phyloP scores from a whole-genome alignment of 2,888 invertebrate species.

The Apoda limacodes region DNA sequence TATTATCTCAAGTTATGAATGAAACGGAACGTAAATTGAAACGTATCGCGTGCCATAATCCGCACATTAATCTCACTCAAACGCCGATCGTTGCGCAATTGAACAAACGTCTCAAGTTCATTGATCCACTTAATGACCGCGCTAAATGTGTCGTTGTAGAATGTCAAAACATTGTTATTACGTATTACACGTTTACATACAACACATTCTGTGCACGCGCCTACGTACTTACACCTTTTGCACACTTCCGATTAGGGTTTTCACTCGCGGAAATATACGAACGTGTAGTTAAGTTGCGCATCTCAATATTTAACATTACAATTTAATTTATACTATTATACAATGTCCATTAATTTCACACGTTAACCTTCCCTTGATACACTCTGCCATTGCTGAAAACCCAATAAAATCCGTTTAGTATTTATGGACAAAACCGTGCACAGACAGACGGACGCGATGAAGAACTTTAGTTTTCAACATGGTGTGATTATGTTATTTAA shows the following conservation, averaged over 20 bases:
- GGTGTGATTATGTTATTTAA: no score
- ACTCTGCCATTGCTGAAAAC: no score
- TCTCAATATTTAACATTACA: constrained; percentile 60
- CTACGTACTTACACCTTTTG: constrained; percentile 23
- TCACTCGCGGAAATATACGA: no score
- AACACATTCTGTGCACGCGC: constrained; percentile 39
- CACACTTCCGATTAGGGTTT: constrained; percentile 37
- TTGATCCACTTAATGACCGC: constrained; percentile 66
- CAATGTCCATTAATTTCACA: no score
- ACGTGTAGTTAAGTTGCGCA: constrained; percentile 36
- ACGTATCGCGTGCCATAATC: constrained; percentile 70
- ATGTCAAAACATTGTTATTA: constrained; percentile 67
- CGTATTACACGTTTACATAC: constrained; percentile 50
- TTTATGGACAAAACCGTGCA: no score
- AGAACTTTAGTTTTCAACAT: no score
- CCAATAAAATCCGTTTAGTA: no score
- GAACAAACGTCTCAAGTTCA: constrained; percentile 65
- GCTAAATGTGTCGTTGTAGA: constrained; percentile 65
- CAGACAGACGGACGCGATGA: no score
- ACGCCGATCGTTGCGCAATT: constrained; percentile 63
- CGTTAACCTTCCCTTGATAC: no score
- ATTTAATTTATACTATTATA: background rate
- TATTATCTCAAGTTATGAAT: constrained; percentile 65
- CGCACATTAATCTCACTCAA: constrained; percentile 68
- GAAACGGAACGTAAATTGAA: constrained; percentile 67